Evolutionary conservation across 2,888 invertebrate species (phyloP).

Genomic region (Reticulitermes lucifugus): DNA sequence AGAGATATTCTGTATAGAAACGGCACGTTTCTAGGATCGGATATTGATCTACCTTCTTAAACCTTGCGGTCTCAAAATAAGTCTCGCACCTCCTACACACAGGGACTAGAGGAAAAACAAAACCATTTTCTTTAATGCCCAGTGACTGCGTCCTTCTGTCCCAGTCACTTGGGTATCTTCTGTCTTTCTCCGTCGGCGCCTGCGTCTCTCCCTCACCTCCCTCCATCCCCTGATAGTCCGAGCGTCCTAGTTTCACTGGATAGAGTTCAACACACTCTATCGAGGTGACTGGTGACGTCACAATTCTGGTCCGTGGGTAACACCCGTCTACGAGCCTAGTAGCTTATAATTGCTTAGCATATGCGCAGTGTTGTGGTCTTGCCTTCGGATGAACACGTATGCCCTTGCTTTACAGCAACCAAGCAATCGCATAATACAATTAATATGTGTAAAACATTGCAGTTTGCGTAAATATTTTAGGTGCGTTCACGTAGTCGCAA

Average conservation of each 20-base stretch:
- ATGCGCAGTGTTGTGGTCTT: background rate
- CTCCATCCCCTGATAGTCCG: background rate
- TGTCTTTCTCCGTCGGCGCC: background rate
- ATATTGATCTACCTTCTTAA: background rate
- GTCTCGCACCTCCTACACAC: background rate
- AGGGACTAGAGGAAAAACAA: background rate
- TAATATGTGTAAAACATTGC: background rate
- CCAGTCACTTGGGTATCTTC: background rate
- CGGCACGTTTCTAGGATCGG: background rate
- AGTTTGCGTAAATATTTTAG: background rate
- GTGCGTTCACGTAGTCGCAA: too few relatives aligned
- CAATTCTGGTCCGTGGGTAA: constrained; percentile 36
- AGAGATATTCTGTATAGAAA: too few relatives aligned
- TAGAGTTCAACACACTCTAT: constrained; percentile 60
- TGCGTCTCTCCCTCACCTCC: background rate
- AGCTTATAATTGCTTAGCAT: background rate
- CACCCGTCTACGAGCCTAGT: background rate
- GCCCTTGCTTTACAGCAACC: constrained; percentile 33
- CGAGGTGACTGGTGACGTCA: constrained; percentile 58
- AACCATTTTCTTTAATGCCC: background rate
- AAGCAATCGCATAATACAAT: background rate
- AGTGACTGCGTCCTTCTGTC: background rate
- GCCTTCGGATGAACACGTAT: constrained; percentile 37
- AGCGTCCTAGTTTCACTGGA: constrained; percentile 58
- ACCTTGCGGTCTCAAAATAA: background rate